Percentiles rank a stretch among this genome's conserved stretches.
Conservation (phyloP, 2,113 vertebrate species). For the Chaetodon trifascialis region DNA sequence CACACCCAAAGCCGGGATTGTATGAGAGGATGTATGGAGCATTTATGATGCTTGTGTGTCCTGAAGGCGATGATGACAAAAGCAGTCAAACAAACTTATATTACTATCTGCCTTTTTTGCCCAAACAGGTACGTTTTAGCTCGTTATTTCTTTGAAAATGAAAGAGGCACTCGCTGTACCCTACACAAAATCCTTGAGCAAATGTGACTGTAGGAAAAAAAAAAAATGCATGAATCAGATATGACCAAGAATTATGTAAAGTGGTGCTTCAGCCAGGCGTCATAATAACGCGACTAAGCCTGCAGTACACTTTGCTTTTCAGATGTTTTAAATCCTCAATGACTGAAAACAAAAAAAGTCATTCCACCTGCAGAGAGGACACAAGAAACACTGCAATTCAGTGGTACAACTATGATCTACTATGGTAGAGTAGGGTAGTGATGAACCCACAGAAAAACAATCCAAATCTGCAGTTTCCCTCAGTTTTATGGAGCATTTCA, state of each 20-base stretch:
- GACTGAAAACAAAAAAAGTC: not conserved
- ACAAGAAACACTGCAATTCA: not conserved
- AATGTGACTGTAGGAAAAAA: conserved; percentile 9
- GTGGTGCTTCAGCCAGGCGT: not conserved
- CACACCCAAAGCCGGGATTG: conserved; percentile 74
- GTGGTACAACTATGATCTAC: not conserved
- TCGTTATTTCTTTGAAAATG: conserved; percentile 59
- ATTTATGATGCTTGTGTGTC: conserved; percentile 79
- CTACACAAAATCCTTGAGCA: conserved; percentile 43
- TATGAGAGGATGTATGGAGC: conserved; percentile 72
- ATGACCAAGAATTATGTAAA: conserved; percentile 30
- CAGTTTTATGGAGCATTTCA: no score
- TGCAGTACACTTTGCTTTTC: not conserved
- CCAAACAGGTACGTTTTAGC: conserved; percentile 51
- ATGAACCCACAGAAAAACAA: no score
- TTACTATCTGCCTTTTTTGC: conserved; percentile 55
- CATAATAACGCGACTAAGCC: not conserved
- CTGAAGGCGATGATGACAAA: conserved; percentile 74
- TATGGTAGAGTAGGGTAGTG: no score
- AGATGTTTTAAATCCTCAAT: not conserved
- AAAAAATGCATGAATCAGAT: conserved; percentile 22
- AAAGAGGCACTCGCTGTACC: conserved; percentile 41
- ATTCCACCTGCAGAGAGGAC: not conserved
- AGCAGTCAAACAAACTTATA: conserved; percentile 75
- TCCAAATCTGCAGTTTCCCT: no score